These are phyloP conservation scores for Eubucco bourcierii DNA, from an alignment of 2,113 vertebrate species.

Conservation along the genomic window DNA sequence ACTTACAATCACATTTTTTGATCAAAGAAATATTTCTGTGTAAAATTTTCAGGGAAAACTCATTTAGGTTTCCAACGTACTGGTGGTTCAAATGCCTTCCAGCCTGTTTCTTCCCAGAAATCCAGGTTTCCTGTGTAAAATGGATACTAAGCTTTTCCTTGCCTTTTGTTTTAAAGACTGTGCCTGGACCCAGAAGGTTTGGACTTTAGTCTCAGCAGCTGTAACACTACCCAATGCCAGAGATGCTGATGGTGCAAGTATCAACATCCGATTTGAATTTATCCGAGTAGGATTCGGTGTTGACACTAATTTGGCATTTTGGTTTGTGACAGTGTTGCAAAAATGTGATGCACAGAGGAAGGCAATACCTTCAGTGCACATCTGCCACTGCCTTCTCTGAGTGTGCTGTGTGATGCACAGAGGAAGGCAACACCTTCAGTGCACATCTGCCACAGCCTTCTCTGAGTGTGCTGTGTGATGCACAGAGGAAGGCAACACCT, in stretches of 20 bases:
- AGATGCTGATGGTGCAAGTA: neutral
- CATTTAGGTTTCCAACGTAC: constrained; percentile 20
- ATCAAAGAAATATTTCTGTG: neutral
- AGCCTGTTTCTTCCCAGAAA: neutral
- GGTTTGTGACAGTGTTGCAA: neutral
- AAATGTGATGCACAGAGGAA: neutral
- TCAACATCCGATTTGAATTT: neutral
- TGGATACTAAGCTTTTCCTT: neutral
- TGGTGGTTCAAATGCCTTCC: neutral
- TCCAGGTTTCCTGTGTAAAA: neutral
- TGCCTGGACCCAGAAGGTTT: neutral
- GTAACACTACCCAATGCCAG: neutral
- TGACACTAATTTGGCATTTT: neutral
- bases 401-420: rapidly evolving
- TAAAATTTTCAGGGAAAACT: neutral
- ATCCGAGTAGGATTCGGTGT: rapidly evolving
- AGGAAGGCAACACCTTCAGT: too few relatives aligned
- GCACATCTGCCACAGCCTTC: too few relatives aligned
- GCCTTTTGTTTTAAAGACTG: constrained; percentile 7
- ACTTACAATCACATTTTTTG: neutral
- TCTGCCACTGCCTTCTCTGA: neutral
- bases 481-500: too few relatives aligned
- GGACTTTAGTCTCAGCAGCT: neutral
- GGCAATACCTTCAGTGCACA: neutral
- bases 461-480: too few relatives aligned